Evolutionary conservation across 2,888 invertebrate species (phyloP).

Genomic region (Synergus laeviventris): DNA sequence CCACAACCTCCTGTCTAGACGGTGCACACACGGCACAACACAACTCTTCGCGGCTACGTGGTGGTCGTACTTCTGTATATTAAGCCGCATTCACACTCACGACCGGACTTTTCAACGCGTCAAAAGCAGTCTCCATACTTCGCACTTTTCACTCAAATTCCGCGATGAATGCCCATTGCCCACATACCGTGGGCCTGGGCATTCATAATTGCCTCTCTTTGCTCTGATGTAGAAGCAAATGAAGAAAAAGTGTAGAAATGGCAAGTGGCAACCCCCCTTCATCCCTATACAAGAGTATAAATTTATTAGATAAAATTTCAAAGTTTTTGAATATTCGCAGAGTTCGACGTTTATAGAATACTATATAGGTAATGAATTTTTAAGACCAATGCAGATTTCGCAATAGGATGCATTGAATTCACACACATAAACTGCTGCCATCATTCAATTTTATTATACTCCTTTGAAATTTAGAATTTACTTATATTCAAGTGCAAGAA

Average conservation of each 20-base stretch:
- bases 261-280: neutral
- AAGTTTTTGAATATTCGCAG: no score
- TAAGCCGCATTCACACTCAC: constrained; percentile 59
- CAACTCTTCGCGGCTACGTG: constrained; percentile 41
- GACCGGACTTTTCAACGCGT: constrained; percentile 34
- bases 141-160: constrained; percentile 30
- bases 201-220: constrained; percentile 1
- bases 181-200: no score
- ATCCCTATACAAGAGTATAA: no score
- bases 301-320: no score
- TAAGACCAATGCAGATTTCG: no score
- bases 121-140: constrained; percentile 15
- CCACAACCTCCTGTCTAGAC: constrained; percentile 73
- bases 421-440: no score
- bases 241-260: neutral
- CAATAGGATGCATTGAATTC: no score
- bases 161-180: neutral
- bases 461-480: no score
- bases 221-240: neutral
- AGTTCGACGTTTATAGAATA: no score
- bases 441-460: no score
- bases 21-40: constrained; percentile 68
- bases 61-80: constrained; percentile 45
- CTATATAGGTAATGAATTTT: no score
- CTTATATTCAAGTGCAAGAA: no score